Base-by-base conservation (phyloP, 2,113 vertebrate species). In the Delphinus delphis region DNA sequence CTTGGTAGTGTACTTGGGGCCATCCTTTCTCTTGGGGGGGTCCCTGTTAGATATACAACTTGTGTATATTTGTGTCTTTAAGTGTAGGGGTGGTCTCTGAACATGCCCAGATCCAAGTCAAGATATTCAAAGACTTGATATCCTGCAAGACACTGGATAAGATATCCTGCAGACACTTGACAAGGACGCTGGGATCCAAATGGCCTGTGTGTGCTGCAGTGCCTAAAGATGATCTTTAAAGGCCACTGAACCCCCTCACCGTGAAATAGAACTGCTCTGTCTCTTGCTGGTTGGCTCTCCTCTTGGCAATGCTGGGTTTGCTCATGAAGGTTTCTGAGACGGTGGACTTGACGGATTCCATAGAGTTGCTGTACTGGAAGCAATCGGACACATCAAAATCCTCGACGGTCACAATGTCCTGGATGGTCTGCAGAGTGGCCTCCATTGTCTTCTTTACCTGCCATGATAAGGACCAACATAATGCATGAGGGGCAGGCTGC, bases 391-490 rank as follows among this genome's bases (percentile, higher is more conserved):
- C 99, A 38, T 99, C 99, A 1, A 99, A 99, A 98, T 99, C 99
- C 98, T 99, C 99, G 5, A 99, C 99, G 0, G 99, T 99, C 98
- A 99, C 99, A 95, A 99, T 99, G 97, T 99, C 99, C 97, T 99
- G 99, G 97, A 99, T 99, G 41, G 99, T 99, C 98, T 99, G 99
- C 58, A 99, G 98, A 0, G 99, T 99, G 55, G 99, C 99, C 88
- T 99, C 99, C 99, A 99, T 99, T 0, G 99, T 99, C 97, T 99
- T 99, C 98, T 99, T 99, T 21, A 99, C 99, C 99, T 99, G 98
- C 0, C 95, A 63, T 5, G 63, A 96, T 31, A 25, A 95, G 68
- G 11, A 55, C 11, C 96, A 86, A 90, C 53, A 47, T 5, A 80
- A 74, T 14, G 55, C 5, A 20, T 76, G 17, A 95, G 0, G 5